A percentile compares a stretch with the other conserved stretches of the same genome.
Evolutionary conservation across 2,113 vertebrate species (phyloP).

Genomic region (Myrmophylax atrothorax): DNA sequence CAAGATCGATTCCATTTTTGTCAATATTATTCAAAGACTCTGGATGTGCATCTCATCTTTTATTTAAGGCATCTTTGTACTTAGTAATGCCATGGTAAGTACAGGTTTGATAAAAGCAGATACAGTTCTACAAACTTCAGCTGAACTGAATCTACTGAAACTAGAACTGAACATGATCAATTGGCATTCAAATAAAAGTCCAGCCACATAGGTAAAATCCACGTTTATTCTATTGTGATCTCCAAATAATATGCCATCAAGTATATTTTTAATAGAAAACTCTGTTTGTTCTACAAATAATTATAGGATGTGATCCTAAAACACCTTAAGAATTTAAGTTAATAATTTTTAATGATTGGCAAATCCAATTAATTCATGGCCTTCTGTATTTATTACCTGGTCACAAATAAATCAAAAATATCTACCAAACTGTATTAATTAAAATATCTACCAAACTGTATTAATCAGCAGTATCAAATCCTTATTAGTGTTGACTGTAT

Average conservation of each 20-base stretch:
- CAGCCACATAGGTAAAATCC: background rate
- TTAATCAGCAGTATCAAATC: background rate
- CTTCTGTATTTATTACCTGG: background rate
- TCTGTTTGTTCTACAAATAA: background rate
- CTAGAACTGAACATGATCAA: background rate
- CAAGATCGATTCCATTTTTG: conserved; percentile 65
- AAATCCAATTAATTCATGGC: background rate
- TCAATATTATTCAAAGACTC: conserved; percentile 70
- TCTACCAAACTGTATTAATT: background rate
- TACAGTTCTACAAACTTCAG: background rate
- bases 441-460: background rate
- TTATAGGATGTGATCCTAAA: background rate
- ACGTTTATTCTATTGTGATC: background rate
- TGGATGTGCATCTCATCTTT: conserved; percentile 70
- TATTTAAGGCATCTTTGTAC: conserved; percentile 60
- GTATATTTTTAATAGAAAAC: background rate
- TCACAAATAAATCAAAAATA: background rate
- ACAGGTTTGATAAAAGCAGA: background rate
- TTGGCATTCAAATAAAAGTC: background rate
- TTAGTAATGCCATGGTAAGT: background rate
- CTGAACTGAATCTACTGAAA: background rate
- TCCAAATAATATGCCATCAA: background rate
- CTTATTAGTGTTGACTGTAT: background rate
- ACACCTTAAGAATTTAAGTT: background rate
- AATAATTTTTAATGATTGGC: background rate